Evolutionary conservation across 2,797 vertebrate species (phyloP), one percentile per base, ranked within the genome.

Genomic region (Chromis chromis): DNA sequence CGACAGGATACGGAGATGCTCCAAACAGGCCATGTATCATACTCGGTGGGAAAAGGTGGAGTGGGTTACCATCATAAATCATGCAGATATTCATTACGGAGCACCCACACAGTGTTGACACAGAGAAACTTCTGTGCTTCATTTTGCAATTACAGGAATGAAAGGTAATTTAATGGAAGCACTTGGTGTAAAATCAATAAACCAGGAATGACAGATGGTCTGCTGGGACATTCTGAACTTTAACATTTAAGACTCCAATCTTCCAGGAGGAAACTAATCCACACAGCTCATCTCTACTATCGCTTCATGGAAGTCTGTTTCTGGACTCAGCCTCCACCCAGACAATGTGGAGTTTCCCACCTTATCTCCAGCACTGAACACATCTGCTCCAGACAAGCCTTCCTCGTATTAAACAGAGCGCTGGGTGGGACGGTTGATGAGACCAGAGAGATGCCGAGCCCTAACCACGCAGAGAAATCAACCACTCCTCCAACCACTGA

Each of bases 51-150:
- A 64, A 65, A 48, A 70, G 74, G 53, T 11, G 46, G 46, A 24
- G 40, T 42, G 27, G 50, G 57, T 25, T 49, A 3, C 56, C 57
- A 27, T 52, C 70, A 71, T 89, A 86, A 90, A 89, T 91, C 88
- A 87, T 54, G 42, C 33, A 59, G 44, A 50, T 65, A 65, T 75
- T 79, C 82, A 79, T 61, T 74, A 63, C 0, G 22, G 36, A 64
- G 65, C 71, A 52, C 48, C 62, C 64, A 56, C 49, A 28, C 66
- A 3, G 49, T 56, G 78, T 78, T 70, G 72, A 86, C 78, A 67
- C 28, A 36, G 64, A 79, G 24, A 74, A 78, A 78, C 49, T 14
- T 48, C 48, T 44, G 39, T 6, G 33, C 55, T 78, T 86, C 58
- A 57, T 73, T 78, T 54, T 22, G 19, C 81, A 78, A 69, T 80